These are phyloP conservation scores for Ostrea edulis DNA, from an alignment of 1,140 invertebrate genomes.

Conservation along the genomic window DNA sequence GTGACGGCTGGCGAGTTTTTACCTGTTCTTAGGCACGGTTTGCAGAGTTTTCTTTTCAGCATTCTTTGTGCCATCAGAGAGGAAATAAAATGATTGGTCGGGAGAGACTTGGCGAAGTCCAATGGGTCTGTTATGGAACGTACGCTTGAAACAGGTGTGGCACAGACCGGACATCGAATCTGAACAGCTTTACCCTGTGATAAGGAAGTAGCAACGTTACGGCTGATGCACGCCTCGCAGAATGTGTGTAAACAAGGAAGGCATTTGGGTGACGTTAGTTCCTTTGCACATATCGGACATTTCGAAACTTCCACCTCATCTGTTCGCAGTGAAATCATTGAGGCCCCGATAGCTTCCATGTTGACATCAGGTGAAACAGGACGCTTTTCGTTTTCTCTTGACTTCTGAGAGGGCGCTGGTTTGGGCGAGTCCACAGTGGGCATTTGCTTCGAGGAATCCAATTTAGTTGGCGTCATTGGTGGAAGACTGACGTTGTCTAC, in stretches of 20 bases:
- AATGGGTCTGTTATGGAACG: slow-evolving; percentile 31
- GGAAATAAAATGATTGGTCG: slow-evolving; percentile 48
- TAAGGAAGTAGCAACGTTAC: slow-evolving; percentile 38
- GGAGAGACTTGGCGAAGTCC: slow-evolving; percentile 40
- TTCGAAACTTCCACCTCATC: slow-evolving; percentile 43
- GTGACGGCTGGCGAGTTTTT: slow-evolving; percentile 42
- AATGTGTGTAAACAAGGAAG: slow-evolving; percentile 51
- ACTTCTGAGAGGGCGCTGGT: neutral
- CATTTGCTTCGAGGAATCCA: neutral
- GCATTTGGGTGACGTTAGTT: slow-evolving; percentile 46
- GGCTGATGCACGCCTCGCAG: slow-evolving; percentile 43
- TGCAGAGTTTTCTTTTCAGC: slow-evolving; percentile 45
- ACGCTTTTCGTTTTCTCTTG: neutral
- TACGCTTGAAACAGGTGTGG: slow-evolving; percentile 45
- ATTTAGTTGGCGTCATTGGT: neutral
- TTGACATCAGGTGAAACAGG: neutral
- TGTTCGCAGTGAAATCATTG: slow-evolving; percentile 10
- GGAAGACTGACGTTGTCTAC: slow-evolving; percentile 2
- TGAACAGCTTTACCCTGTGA: slow-evolving; percentile 41
- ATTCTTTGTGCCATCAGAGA: slow-evolving; percentile 44
- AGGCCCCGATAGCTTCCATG: slow-evolving; percentile 21
- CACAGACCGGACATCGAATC: slow-evolving; percentile 49
- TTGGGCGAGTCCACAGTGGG: slow-evolving; percentile 5
- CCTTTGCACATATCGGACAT: slow-evolving; percentile 50
- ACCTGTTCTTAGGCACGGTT: slow-evolving; percentile 42